phyloP scores from a whole-genome alignment of 2,113 vertebrate species.

The Taxidea taxus region DNA sequence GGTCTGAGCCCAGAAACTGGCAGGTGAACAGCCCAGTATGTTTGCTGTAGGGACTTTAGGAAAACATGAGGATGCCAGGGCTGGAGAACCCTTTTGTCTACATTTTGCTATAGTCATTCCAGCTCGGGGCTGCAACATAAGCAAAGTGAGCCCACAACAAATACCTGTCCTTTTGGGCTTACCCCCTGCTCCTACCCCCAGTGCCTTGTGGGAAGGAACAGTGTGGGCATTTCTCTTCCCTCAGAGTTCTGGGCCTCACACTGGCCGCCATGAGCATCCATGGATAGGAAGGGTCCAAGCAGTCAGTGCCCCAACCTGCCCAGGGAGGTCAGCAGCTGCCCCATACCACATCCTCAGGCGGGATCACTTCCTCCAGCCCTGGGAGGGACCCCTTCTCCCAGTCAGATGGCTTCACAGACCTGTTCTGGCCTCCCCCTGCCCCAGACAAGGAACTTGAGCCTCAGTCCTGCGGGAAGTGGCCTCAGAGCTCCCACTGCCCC shows the following conservation, averaged over 20 bases:
- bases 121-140: background rate
- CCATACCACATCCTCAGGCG: accelerated
- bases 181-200: accelerated
- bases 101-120: background rate
- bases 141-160: background rate
- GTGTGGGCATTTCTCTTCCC: background rate
- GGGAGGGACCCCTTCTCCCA: background rate
- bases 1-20: background rate
- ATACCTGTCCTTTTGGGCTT: too few species aligned
- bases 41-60: background rate
- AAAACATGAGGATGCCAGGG: background rate
- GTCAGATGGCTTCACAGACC: too few species aligned
- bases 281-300: background rate
- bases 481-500: background rate
- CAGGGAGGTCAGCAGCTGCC: accelerated
- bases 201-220: too few species aligned
- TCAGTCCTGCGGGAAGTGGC: background rate
- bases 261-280: too few species aligned
- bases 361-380: background rate
- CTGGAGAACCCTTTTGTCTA: too few species aligned
- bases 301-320: too few species aligned
- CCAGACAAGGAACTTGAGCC: background rate
- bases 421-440: background rate
- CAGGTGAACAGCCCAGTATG: accelerated
- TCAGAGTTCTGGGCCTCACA: background rate